Evolutionary conservation across 2,888 invertebrate species (phyloP), one percentile per base, ranked within the genome.

Genomic region (Zaprionus obscuricornis): DNA sequence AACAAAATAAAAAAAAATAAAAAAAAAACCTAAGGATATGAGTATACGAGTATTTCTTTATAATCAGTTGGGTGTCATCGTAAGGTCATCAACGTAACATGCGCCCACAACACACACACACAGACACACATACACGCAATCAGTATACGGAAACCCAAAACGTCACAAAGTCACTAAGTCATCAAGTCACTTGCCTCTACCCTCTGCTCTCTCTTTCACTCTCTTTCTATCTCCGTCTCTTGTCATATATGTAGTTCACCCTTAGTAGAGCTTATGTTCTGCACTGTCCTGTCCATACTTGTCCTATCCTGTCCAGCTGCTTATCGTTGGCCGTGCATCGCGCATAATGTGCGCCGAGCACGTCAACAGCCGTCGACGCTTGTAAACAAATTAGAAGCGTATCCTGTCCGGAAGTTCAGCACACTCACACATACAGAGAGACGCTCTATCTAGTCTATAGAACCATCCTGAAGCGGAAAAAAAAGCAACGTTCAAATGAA

Each of bases 11-110:
- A 11, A 5, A 34, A 8, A 16, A 16, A 26, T 24, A 39, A 49
- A 31, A 46, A 50, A n/a, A n/a, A n/a, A 75, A 63, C 31, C 24
- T 24, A 16, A 7, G 16, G 13, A 20, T 24, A 24, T 24, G 26
- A 10, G 56, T 58, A 62, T 52, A 67, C 49, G 36, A 60, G 45
- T 74, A 74, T 83, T 79, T 71, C 74, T 73, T 68, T 76, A 76
- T 84, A 79, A 84, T 82, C 84, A 78, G 71, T 63, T 78, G 78
- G 68, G 79, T 88, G 88, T 88, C 88, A 88, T 88, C 88, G 73
- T 82, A 87, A 88, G 88, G 88, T 87, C 88, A 88, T 88, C 88
- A 73, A 73, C 69, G 69, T 68, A 47, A 45, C 58, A 26, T 20
- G 18, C 56, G 47, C 27, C 8, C 43, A 33, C 31, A 0, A 16